These are phyloP conservation scores for Physocephala rufipes DNA, from an alignment of 2,888 invertebrate species.

Conservation along the genomic window DNA sequence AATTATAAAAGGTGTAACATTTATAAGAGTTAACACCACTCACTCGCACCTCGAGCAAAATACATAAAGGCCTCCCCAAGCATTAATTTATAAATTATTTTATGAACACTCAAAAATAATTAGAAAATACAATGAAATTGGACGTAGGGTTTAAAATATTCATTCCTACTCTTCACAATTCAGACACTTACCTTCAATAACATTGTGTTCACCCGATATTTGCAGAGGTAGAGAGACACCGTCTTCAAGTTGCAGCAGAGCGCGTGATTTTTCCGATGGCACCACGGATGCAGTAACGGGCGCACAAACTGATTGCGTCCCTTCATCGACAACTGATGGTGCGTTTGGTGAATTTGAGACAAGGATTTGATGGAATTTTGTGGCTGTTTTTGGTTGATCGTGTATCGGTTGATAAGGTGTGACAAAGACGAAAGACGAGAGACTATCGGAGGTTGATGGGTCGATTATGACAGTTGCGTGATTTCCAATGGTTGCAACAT, in stretches of 20 bases:
- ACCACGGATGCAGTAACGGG: conserved; percentile 42
- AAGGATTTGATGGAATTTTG: conserved; percentile 13
- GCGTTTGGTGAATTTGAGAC: conserved; percentile 9
- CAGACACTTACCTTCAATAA: conserved; percentile 75
- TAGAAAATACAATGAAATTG: no score
- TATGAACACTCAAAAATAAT: no score
- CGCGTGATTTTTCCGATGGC: conserved; percentile 63
- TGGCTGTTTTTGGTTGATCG: conserved; percentile 43
- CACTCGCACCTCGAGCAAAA: no score
- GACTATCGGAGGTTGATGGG: conserved; percentile 38
- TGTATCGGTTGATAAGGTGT: conserved; percentile 43
- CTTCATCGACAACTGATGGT: conserved; percentile 19
- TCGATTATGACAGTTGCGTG: conserved; percentile 34
- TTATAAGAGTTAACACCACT: no score
- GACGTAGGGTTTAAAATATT: no score
- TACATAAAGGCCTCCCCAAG: no score
- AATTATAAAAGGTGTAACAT: no score
- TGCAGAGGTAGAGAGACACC: conserved; percentile 81
- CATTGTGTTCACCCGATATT: conserved; percentile 78
- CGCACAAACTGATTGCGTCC: conserved; percentile 21
- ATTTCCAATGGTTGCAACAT: conserved; percentile 22
- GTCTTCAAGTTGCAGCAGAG: conserved; percentile 77
- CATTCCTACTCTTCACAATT: no score
- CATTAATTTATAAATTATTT: no score
- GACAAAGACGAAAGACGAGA: not conserved